These are phyloP conservation scores for Machimus rusticus DNA, from an alignment of 2,888 invertebrate species.

Conservation along the genomic window DNA sequence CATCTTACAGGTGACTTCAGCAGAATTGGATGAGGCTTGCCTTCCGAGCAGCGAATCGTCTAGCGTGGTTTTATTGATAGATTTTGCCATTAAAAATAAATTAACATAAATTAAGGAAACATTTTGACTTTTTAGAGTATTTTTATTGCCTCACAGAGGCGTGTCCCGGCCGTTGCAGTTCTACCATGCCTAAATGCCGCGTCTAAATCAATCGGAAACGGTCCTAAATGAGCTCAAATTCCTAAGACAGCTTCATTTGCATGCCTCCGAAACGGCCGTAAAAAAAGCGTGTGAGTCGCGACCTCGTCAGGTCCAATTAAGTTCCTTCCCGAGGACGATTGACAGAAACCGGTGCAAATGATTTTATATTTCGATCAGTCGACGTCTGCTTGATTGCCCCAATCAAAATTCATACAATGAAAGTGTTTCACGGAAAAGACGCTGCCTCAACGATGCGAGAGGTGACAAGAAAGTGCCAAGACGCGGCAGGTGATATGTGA, in stretches of 20 bases:
- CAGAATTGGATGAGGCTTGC: background rate
- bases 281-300: background rate
- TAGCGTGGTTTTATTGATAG: conserved; percentile 1
- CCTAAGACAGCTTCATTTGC: background rate
- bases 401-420: conserved; percentile 10
- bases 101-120: conserved; percentile 18
- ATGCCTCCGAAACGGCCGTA: background rate
- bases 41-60: background rate
- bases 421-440: background rate
- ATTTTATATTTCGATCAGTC: background rate
- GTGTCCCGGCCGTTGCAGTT: background rate
- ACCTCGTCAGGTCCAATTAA: conserved; percentile 13
- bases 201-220: background rate
- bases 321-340: background rate
- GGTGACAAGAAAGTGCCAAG: background rate
- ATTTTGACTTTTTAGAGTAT: background rate
- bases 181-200: background rate
- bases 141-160: background rate
- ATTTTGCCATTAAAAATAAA: conserved; percentile 17
- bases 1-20: background rate
- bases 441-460: background rate
- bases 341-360: background rate
- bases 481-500: background rate
- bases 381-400: background rate
- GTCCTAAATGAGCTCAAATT: background rate